Conservation (phyloP, 2,888 invertebrate species). For the Smittia aterrima region DNA sequence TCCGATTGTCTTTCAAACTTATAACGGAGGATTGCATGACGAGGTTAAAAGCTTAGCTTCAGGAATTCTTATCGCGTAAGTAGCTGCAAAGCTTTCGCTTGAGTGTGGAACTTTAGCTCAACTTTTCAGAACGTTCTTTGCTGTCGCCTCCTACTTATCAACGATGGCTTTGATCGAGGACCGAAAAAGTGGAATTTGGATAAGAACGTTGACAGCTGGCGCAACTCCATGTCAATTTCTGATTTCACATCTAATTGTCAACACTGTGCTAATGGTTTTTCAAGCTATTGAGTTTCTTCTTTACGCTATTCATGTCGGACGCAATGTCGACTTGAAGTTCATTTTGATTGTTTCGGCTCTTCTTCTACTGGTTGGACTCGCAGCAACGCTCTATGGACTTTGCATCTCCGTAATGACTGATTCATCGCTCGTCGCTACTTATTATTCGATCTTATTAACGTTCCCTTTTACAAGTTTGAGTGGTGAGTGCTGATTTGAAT, state of each 20-base stretch:
- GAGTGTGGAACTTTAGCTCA: neutral
- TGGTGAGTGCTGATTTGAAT: neutral
- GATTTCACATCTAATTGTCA: constrained; percentile 69
- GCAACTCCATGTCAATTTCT: constrained; percentile 71
- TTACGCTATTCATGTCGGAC: neutral
- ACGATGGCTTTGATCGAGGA: constrained; percentile 71
- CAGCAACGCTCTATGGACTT: neutral
- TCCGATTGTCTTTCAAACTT: constrained; percentile 62
- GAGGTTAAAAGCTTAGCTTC: constrained; percentile 72
- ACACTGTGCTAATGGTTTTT: constrained; percentile 63
- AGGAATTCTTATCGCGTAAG: constrained; percentile 70
- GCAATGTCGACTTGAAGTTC: neutral
- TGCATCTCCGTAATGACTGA: neutral
- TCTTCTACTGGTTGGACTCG: neutral
- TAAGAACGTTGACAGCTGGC: constrained; percentile 75
- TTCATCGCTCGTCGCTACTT: neutral
- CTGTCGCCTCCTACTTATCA: constrained; percentile 72
- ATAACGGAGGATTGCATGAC: constrained; percentile 63
- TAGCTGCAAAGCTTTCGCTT: constrained; percentile 42
- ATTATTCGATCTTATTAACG: neutral
- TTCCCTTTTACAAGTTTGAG: constrained; percentile 53
- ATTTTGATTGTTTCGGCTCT: neutral
- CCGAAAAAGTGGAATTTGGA: constrained; percentile 73
- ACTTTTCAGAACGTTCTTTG: constrained; percentile 65
- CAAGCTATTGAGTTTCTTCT: constrained; percentile 53